Evolutionary conservation across 2,113 vertebrate species (phyloP), one percentile per base, ranked within the genome.

Genomic region (Leucoraja erinaceus): DNA sequence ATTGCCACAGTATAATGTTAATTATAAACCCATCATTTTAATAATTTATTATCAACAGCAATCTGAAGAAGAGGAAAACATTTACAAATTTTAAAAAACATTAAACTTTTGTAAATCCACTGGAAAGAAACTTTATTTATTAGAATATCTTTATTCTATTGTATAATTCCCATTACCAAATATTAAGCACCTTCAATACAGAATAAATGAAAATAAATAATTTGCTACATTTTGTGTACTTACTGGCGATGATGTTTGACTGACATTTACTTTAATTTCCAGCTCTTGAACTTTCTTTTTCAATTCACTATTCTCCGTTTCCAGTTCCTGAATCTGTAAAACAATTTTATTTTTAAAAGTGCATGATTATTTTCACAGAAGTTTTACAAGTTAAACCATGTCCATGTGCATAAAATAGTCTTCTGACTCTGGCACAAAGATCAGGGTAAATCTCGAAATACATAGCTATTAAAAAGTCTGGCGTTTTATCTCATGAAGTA

Each of bases 261-360:
- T 95, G 92, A 97, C 97, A 96, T 97, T 98, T 95, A 99, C 95
- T 94, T 98, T 98, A 84, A 97, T 98, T 95, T 99, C 98, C 93
- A 99, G 95, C 93, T 98, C 97, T 91, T 98, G 98, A n/a, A 99
- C 97, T 95, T 98, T 98, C 83, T 97, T 97, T 97, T 98, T 99
- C 93, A 99, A 95, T 93, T 99, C 98, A 79, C 95, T 96, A 93
- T 99, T 99, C 96, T 99, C 98, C 0, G 97, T 97, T 97, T 99
- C 98, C 94, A 99, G 95, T 94, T 99, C 99, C 95, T 99, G 98
- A 96, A 99, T 99, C 99, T 99, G 95, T 78, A 95, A 95, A 95
- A 94, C 16, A 33, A 76, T 68, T 54, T 47, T 91, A 72, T 47
- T 47, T 47, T 72, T 72, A 63, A 72, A 72, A 91, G 18, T 91